Evolutionary conservation across 1,140 invertebrate species (phyloP).

Genomic region (Lucilia cuprina): DNA sequence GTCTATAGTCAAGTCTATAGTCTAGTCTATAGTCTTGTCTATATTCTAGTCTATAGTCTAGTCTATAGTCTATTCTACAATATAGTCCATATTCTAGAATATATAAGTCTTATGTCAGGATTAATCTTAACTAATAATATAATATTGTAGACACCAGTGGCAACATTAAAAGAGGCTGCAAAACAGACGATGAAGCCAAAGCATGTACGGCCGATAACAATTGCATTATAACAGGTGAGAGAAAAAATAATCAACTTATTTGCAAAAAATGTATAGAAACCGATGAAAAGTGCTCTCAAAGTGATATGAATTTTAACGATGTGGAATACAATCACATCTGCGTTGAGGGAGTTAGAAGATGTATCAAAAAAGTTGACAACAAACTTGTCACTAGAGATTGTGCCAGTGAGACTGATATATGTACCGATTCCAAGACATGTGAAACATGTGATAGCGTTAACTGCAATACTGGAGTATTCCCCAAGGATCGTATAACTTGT

Average conservation of each 20-base stretch:
- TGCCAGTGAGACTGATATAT: neutral
- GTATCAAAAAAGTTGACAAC: constrained; percentile 21
- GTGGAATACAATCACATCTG: constrained; percentile 36
- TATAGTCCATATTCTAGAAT: too few species aligned
- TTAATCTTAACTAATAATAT: too few species aligned
- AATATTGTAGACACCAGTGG: too few species aligned
- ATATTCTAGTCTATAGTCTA: too few species aligned
- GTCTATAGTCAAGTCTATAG: too few species aligned
- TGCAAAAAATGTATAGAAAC: constrained; percentile 43
- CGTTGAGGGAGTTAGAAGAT: neutral
- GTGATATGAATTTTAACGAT: neutral
- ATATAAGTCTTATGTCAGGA: too few species aligned
- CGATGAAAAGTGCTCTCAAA: constrained; percentile 36
- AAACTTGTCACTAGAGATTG: constrained; percentile 42
- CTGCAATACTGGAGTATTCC: constrained; percentile 47
- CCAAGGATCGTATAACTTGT: constrained; percentile 41
- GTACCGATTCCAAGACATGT: constrained; percentile 37
- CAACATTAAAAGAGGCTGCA: neutral
- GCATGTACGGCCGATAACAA: neutral
- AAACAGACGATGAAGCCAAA: neutral
- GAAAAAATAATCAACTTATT: constrained; percentile 44
- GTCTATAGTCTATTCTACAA: too few species aligned
- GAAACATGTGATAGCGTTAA: constrained; percentile 25
- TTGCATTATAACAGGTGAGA: constrained; percentile 40
- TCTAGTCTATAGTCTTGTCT: too few species aligned